These are phyloP conservation scores for Melanerpes formicivorus DNA, from an alignment of 2,113 vertebrate species.

Conservation along the genomic window DNA sequence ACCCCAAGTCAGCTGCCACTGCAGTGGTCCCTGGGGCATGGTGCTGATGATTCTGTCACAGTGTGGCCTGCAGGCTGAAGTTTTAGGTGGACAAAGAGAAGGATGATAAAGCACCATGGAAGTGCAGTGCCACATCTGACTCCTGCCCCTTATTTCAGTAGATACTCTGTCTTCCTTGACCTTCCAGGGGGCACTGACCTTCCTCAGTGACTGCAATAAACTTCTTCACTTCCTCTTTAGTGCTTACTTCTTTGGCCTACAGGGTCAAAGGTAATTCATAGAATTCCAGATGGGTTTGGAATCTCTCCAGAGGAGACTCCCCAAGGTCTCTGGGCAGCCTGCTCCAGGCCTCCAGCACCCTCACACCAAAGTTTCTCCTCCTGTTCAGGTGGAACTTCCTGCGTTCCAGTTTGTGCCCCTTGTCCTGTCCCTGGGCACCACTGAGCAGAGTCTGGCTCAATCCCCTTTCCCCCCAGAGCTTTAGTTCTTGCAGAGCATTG, in stretches of 20 bases:
- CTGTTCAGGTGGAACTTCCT: too few relatives aligned
- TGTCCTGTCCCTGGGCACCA: too few relatives aligned
- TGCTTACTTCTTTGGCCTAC: background rate
- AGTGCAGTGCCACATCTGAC: background rate
- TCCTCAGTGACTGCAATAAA: background rate
- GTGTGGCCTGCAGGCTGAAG: background rate
- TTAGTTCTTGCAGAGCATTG: too few relatives aligned
- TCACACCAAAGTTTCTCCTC: too few relatives aligned
- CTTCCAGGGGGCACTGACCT: background rate
- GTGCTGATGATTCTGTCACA: accelerated
- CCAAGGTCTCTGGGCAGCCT: too few relatives aligned
- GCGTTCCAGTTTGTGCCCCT: too few relatives aligned
- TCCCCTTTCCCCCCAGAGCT: too few relatives aligned
- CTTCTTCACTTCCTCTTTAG: background rate
- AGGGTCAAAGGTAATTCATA: background rate
- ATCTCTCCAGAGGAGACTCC: too few relatives aligned
- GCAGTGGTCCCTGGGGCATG: background rate
- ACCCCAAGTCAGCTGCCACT: background rate
- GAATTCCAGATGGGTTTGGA: too few relatives aligned
- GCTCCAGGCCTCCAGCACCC: too few relatives aligned
- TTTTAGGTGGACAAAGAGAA: background rate
- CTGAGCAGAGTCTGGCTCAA: too few relatives aligned
- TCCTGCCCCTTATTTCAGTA: background rate
- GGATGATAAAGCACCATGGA: background rate
- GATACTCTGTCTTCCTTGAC: background rate